Percentiles rank a stretch among this genome's conserved stretches.
Conservation (phyloP, 2,113 vertebrate species). For the Rhea americana region DNA sequence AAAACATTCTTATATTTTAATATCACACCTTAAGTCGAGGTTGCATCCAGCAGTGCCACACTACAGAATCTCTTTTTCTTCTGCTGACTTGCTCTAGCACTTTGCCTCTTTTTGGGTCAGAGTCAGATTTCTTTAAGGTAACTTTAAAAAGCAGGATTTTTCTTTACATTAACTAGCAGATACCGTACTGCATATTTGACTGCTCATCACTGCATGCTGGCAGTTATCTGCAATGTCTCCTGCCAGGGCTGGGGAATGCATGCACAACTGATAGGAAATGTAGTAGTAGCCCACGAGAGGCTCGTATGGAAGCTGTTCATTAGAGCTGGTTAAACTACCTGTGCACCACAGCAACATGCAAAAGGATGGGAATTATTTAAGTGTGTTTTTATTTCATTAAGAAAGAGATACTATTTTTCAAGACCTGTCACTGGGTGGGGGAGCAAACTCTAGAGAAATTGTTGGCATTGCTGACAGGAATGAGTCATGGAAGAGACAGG, state of each 20-base stretch:
- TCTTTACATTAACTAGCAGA: neutral
- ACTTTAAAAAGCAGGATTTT: neutral
- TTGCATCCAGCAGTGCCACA: neutral
- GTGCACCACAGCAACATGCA: neutral
- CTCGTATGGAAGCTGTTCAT: neutral
- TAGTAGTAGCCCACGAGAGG: neutral
- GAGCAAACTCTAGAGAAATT: neutral
- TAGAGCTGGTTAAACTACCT: neutral
- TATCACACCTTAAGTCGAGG: neutral
- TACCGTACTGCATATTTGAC: neutral
- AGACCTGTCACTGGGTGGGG: neutral
- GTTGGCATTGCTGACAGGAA: neutral
- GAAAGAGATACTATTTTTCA: neutral
- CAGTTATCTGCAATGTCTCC: neutral
- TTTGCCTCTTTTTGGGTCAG: neutral
- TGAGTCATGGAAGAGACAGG: neutral
- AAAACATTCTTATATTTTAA: neutral
- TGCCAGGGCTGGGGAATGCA: neutral
- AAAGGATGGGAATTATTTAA: neutral
- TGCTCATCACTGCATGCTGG: neutral
- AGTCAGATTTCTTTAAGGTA: neutral
- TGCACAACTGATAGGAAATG: neutral
- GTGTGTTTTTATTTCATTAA: accelerated
- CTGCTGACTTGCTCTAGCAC: neutral
- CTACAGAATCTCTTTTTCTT: neutral